Percentiles rank a stretch among this genome's conserved stretches.
Evolutionary conservation across 2,113 vertebrate genomes (phyloP).

Genomic region (Pantherophis guttatus): DNA sequence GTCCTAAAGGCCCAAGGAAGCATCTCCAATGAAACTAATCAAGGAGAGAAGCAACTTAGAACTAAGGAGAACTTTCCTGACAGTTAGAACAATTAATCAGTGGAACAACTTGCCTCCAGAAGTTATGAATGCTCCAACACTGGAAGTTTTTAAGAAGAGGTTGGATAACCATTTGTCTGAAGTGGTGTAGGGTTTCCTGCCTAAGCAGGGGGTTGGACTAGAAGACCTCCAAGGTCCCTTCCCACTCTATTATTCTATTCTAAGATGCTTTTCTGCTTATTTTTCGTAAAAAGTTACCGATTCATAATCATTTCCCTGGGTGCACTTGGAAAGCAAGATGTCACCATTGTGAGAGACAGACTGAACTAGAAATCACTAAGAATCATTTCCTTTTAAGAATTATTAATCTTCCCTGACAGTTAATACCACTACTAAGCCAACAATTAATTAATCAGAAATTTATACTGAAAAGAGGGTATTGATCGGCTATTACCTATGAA

Average conservation of each 20-base stretch:
- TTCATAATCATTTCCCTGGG: not conserved
- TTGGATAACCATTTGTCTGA: no score
- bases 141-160: no score
- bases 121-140: no score
- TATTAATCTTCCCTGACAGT: not conserved
- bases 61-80: no score
- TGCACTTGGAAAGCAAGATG: not conserved
- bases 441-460: not conserved
- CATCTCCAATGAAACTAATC: not conserved
- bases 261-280: not conserved
- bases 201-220: no score
- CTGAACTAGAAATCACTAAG: not conserved
- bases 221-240: no score
- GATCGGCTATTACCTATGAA: not conserved
- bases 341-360: not conserved
- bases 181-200: no score
- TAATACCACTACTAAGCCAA: not conserved
- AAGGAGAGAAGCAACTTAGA: no score
- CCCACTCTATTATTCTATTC: no score
- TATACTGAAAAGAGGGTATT: not conserved
- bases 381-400: not conserved
- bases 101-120: no score
- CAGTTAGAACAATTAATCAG: no score
- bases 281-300: not conserved
- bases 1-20: not conserved